Percentiles rank a stretch among this genome's conserved stretches.
Conservation (phyloP, 2,113 vertebrate species). For the Zingel zingel region DNA sequence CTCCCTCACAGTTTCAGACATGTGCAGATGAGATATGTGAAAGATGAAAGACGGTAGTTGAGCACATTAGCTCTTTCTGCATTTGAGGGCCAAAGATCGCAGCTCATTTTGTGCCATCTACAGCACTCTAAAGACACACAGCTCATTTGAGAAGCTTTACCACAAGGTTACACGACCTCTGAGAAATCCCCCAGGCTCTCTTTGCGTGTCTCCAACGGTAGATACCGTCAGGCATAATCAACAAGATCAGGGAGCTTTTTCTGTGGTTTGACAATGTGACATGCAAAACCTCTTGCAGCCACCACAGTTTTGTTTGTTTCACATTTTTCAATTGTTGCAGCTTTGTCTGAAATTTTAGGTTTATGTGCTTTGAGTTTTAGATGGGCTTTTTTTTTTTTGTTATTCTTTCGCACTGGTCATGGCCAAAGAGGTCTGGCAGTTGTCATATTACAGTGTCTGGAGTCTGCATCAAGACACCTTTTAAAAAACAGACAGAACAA, state of each 20-base stretch:
- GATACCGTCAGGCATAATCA: not conserved
- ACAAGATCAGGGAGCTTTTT: not conserved
- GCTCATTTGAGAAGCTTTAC: slow-evolving; percentile 38
- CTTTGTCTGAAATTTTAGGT: slow-evolving; percentile 34
- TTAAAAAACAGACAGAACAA: slow-evolving; percentile 25
- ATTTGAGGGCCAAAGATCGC: slow-evolving; percentile 40
- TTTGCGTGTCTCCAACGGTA: not conserved
- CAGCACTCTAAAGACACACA: slow-evolving; percentile 27
- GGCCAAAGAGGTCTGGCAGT: slow-evolving; percentile 45
- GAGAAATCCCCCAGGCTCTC: slow-evolving; percentile 21
- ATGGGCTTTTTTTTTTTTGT: slow-evolving; percentile 32
- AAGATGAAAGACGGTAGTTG: slow-evolving; percentile 40
- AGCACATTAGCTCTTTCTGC: slow-evolving; percentile 36
- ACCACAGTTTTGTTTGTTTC: slow-evolving; percentile 24
- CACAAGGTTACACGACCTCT: slow-evolving; percentile 29
- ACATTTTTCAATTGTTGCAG: slow-evolving; percentile 10
- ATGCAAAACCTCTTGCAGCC: slow-evolving; percentile 4
- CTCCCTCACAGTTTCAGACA: slow-evolving; percentile 19
- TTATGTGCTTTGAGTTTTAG: slow-evolving; percentile 47
- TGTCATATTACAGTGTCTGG: slow-evolving; percentile 1
- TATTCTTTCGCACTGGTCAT: slow-evolving; percentile 20
- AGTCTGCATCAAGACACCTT: slow-evolving; percentile 22
- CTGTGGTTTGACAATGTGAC: slow-evolving; percentile 22
- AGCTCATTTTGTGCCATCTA: slow-evolving; percentile 52
- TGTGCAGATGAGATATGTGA: slow-evolving; percentile 10